Evolutionary conservation across 2,888 invertebrate species (phyloP).

Genomic region (Ophion ellenae): DNA sequence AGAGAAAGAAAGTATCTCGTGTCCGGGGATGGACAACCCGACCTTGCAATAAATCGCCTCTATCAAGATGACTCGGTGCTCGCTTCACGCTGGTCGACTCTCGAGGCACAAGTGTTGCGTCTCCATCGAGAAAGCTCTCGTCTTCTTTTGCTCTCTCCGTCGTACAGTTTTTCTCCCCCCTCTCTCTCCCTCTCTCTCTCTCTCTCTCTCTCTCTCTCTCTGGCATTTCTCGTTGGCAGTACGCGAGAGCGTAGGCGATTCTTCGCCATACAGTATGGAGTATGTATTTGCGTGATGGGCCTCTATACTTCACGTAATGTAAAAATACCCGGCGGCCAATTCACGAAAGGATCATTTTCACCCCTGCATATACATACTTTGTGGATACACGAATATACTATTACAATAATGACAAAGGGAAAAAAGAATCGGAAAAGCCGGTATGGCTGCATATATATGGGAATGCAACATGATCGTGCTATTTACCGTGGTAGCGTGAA

Average conservation of each 20-base stretch:
- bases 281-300: conserved; percentile 45
- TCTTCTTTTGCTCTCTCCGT: conserved; percentile 16
- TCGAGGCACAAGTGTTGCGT: conserved; percentile 66
- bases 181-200: conserved; percentile 9
- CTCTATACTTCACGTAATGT: conserved; percentile 34
- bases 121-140: conserved; percentile 61
- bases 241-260: conserved; percentile 56
- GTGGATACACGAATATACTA: conserved; percentile 46
- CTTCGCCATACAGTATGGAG: conserved; percentile 20
- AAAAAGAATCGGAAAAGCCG: conserved; percentile 8
- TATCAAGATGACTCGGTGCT: conserved; percentile 73
- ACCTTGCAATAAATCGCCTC: conserved; percentile 72
- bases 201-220: neutral
- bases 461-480: conserved; percentile 36
- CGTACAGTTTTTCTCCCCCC: neutral
- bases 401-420: conserved; percentile 24
- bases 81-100: conserved; percentile 62
- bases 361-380: conserved; percentile 35
- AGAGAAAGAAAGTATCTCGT: conserved; percentile 63
- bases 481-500: conserved; percentile 30
- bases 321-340: conserved; percentile 52
- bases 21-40: conserved; percentile 66
- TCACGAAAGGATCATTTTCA: conserved; percentile 60
- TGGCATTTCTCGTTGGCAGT: conserved; percentile 24
- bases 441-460: neutral